Evolutionary conservation across 1,140 invertebrate genomes (phyloP).

Genomic region (Hypothenemus hampei): DNA sequence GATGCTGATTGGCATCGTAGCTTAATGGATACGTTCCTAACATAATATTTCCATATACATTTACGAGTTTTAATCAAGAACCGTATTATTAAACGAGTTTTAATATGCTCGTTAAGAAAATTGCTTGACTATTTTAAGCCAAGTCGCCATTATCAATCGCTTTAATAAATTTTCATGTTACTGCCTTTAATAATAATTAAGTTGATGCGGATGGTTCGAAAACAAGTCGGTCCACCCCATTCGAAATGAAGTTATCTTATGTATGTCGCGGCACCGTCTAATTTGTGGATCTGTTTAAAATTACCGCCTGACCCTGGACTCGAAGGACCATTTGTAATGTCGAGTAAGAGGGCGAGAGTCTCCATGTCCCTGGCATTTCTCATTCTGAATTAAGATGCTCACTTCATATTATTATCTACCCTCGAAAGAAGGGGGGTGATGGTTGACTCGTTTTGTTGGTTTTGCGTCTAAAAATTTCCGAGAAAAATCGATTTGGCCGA

Average conservation of each 20-base stretch:
- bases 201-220: too few relatives aligned
- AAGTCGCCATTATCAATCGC: too few relatives aligned
- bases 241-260: slow-evolving; percentile 26
- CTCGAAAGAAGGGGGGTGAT: too few relatives aligned
- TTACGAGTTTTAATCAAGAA: slow-evolving; percentile 28
- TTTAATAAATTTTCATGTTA: too few relatives aligned
- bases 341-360: slow-evolving; percentile 5
- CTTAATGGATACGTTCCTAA: slow-evolving; percentile 26
- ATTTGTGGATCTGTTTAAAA: slow-evolving; percentile 29
- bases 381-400: slow-evolving; percentile 28
- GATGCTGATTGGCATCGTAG: slow-evolving; percentile 24
- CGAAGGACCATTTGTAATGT: slow-evolving; percentile 25
- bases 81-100: slow-evolving; percentile 20
- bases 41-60: slow-evolving; percentile 22
- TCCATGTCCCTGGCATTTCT: slow-evolving; percentile 27
- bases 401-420: slow-evolving; percentile 25
- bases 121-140: slow-evolving; percentile 21
- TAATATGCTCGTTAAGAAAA: slow-evolving; percentile 23
- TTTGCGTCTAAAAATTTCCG: too few relatives aligned
- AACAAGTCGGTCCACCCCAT: slow-evolving; percentile 15
- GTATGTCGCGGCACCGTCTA: slow-evolving; percentile 15
- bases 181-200: too few relatives aligned
- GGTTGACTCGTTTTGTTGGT: too few relatives aligned
- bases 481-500: neutral
- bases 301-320: slow-evolving; percentile 24